These are phyloP conservation scores for Hipparchia sbordonii DNA, from an alignment of 2,888 invertebrate species.

Conservation along the genomic window DNA sequence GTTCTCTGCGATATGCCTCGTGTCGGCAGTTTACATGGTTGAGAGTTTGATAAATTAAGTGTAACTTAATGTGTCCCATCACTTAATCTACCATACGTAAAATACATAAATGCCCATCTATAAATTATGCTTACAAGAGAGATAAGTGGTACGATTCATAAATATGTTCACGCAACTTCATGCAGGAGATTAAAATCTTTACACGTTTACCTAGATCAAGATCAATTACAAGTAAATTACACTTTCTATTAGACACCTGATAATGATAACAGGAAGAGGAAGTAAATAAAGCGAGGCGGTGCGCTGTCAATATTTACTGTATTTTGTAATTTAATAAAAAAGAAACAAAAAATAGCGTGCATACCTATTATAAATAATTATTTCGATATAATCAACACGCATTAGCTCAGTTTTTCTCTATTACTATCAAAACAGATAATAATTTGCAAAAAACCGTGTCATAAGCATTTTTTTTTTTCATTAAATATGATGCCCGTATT, in stretches of 20 bases:
- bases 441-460: too few relatives aligned
- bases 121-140: background rate
- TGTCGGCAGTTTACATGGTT: background rate
- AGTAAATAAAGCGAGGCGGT: background rate
- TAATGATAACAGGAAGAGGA: constrained; percentile 42
- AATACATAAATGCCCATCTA: background rate
- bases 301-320: constrained; percentile 3
- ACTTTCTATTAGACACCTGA: constrained; percentile 50
- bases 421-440: too few relatives aligned
- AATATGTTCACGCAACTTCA: constrained; percentile 52
- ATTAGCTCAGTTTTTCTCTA: too few relatives aligned
- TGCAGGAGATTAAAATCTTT: constrained; percentile 45
- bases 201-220: constrained; percentile 42
- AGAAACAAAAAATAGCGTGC: too few relatives aligned
- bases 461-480: too few relatives aligned
- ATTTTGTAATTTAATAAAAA: background rate
- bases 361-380: too few relatives aligned
- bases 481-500: too few relatives aligned
- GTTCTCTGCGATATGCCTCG: too few relatives aligned
- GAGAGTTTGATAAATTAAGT: background rate
- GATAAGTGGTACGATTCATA: background rate
- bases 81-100: background rate
- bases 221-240: constrained; percentile 46
- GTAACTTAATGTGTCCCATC: background rate
- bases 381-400: too few relatives aligned